Conservation (phyloP, 2,888 invertebrate genomes). For the Torymus aiolomorphi region DNA sequence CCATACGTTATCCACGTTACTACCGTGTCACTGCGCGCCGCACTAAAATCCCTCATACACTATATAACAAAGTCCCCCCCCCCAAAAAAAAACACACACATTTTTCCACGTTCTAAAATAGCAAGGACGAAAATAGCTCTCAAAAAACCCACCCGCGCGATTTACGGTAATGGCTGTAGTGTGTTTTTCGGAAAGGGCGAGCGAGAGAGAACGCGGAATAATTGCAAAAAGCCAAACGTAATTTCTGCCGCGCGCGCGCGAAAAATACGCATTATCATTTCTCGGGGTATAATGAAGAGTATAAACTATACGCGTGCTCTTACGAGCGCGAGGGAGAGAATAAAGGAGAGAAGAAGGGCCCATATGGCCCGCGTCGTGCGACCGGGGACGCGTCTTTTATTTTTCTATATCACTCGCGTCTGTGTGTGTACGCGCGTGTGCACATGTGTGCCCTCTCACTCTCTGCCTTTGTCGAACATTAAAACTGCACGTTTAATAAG, state of each 20-base stretch:
- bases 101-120: too few relatives aligned
- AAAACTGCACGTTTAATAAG: constrained; percentile 53
- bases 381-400: not conserved
- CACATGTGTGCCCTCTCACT: too few relatives aligned
- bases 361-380: not conserved
- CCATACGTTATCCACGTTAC: too few relatives aligned
- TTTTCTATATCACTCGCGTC: constrained; percentile 20
- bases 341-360: constrained; percentile 52
- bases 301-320: constrained; percentile 43
- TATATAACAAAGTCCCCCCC: too few relatives aligned
- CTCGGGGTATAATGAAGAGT: constrained; percentile 50
- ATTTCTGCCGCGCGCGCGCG: constrained; percentile 7
- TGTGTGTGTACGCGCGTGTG: too few relatives aligned
- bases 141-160: not conserved
- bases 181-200: constrained; percentile 15
- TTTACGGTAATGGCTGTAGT: constrained; percentile 25
- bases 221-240: constrained; percentile 35
- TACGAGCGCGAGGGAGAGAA: too few relatives aligned
- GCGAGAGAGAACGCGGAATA: not conserved
- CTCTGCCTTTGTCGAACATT: constrained; percentile 32
- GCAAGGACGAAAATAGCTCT: too few relatives aligned
- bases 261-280: constrained; percentile 50
- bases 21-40: too few relatives aligned
- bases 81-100: too few relatives aligned
- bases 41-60: too few relatives aligned